These are phyloP conservation scores for Leucania comma DNA, from an alignment of 2,888 invertebrate genomes.

Conservation along the genomic window DNA sequence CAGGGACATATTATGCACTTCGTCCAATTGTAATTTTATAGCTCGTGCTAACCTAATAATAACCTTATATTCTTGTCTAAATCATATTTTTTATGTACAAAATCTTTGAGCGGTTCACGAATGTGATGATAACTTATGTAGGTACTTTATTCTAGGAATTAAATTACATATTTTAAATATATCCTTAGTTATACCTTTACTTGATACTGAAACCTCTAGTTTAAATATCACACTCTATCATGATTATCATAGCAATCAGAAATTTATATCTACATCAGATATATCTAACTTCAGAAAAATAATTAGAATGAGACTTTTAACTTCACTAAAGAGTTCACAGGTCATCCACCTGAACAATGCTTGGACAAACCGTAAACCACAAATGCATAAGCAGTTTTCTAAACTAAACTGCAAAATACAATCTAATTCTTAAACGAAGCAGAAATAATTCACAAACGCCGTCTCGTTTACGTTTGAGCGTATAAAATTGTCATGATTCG, in stretches of 20 bases:
- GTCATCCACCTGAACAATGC: not conserved
- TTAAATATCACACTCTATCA: not conserved
- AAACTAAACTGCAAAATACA: constrained; percentile 29
- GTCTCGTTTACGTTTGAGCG: constrained; percentile 52
- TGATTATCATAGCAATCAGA: not conserved
- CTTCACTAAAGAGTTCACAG: not conserved
- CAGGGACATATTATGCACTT: no score
- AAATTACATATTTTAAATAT: no score
- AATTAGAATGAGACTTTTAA: not conserved
- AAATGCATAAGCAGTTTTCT: constrained; percentile 3
- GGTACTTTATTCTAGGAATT: no score
- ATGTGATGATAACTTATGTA: no score
- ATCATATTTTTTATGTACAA: no score
- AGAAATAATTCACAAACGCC: constrained; percentile 24
- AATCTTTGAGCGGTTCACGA: no score
- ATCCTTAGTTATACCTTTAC: not conserved
- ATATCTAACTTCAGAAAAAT: not conserved
- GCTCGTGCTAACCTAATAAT: no score
- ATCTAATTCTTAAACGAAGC: constrained; percentile 26
- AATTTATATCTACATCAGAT: not conserved
- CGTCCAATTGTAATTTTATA: no score
- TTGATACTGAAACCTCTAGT: not conserved
- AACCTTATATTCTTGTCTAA: no score
- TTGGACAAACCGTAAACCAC: not conserved
- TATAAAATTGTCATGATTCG: constrained; percentile 61